phyloP scores from a whole-genome alignment of 2,888 invertebrate species.

The Zaprionus lineosus region DNA sequence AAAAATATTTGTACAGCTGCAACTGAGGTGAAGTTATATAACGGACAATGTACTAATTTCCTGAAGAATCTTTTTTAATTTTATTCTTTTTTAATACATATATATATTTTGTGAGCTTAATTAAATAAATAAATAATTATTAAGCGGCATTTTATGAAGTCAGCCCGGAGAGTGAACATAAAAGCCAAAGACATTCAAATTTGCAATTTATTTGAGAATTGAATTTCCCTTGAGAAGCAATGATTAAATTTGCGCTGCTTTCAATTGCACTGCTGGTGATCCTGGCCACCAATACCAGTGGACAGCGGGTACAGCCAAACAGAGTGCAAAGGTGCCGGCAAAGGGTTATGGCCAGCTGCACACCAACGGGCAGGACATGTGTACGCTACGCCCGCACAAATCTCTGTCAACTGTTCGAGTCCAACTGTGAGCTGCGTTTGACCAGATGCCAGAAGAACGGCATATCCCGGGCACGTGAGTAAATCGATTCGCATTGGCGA shows the following conservation, averaged over 20 bases:
- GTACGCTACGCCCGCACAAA: constrained; percentile 29
- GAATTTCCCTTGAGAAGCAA: not conserved
- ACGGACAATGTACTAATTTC: no score
- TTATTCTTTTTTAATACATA: no score
- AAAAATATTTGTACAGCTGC: constrained; percentile 28
- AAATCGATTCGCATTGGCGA: no score
- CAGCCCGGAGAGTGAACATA: not conserved
- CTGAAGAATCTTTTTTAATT: no score
- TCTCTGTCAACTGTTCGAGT: constrained; percentile 32
- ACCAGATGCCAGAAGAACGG: constrained; percentile 15
- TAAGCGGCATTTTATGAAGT: not conserved
- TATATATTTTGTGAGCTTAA: not conserved
- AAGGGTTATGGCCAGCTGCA: constrained; percentile 12
- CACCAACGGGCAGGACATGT: constrained; percentile 3
- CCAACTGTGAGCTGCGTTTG: constrained; percentile 27
- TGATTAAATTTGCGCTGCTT: no score
- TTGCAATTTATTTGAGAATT: not conserved
- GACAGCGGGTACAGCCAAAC: no score
- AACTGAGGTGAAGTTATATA: no score
- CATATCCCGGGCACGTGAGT: constrained; percentile 5
- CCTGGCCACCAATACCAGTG: no score
- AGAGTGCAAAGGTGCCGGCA: constrained; percentile 11
- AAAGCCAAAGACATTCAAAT: not conserved
- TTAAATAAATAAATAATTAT: not conserved
- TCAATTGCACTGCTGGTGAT: no score